Evolutionary conservation across 2,797 vertebrate species (phyloP), one percentile per base, ranked within the genome.

Genomic region (Rhabdomys pumilio): DNA sequence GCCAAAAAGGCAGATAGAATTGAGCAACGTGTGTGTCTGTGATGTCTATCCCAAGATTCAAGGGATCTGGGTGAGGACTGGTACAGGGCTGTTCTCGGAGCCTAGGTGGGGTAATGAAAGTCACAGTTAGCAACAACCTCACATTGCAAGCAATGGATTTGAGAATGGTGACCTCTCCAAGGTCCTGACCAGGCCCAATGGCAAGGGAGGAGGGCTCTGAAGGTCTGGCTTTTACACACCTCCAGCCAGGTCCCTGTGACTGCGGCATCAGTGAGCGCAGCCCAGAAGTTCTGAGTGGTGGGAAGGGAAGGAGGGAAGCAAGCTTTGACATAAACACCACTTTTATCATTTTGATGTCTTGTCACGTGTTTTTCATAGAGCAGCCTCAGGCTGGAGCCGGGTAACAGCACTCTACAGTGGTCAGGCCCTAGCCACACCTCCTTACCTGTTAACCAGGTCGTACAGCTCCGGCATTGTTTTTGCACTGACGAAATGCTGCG

Each of bases 381-480:
- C 63, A 17, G 19, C 31, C 41, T 44, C 20, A 1, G 15, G 6
- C 20, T 1, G 3, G 20, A 55, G 65, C 2, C 57, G 3, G 8
- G 38, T 14, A 50, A 80, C 11, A 53, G 88, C 13, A 41, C 29
- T 55, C 65, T 50, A 50, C 0, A 72, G 69, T 65, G 22, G 6
- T 3, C 19, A 86, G 12, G 38, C 57, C 47, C 0, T 19, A 73
- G 65, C 34, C 13, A 1, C n/a, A 44, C 14, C 10, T 24, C 55
- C 81, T 94, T 83, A 98, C 97, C 99, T 99, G 92, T 98, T 97
- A 57, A 99, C 99, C 95, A 99, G 99, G 75, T 99, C 99, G 20
- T 99, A 98, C 41, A 99, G 99, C 94, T 99, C 99, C 67, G 99
- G 99, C 96, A 99, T 98, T 0, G 98, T 97, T 98, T 99, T 99